A percentile compares a stretch with the other conserved stretches of the same genome.
Conservation (phyloP, 2,797 vertebrate species). For the Monodelphis domestica region DNA sequence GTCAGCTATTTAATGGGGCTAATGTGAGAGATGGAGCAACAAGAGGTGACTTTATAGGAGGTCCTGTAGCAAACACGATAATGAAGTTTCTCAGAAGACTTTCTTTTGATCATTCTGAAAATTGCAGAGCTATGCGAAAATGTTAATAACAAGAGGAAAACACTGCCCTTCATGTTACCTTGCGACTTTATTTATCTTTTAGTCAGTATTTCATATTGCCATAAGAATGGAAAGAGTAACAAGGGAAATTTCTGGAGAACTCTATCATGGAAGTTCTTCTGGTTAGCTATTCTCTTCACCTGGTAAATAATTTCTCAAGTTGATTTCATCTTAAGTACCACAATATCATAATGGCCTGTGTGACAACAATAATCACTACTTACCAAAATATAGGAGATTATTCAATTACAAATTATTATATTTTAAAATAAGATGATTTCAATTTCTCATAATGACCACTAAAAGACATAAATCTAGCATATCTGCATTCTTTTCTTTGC, state of each 20-base stretch:
- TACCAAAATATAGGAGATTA: not conserved
- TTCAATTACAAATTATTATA: not conserved
- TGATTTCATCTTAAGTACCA: not conserved
- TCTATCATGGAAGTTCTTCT: not conserved
- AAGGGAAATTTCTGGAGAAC: conserved; percentile 26
- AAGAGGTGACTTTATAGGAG: not conserved
- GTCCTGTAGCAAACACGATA: not conserved
- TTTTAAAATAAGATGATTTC: not conserved
- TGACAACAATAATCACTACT: not conserved
- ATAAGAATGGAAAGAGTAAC: conserved; percentile 8
- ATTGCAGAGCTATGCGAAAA: conserved; percentile 31
- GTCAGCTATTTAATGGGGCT: conserved; percentile 3
- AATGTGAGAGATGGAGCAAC: not conserved
- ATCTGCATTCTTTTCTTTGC: conserved; percentile 1
- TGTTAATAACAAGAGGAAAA: not conserved
- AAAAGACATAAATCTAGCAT: not conserved
- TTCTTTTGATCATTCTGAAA: conserved; percentile 26
- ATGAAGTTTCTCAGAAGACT: conserved; percentile 13
- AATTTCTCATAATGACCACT: not conserved
- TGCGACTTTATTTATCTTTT: not conserved
- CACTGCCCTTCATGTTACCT: not conserved
- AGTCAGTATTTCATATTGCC: conserved; percentile 16
- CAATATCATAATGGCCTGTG: too few species aligned
- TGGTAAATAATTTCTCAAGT: not conserved
- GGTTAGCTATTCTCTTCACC: not conserved